phyloP scores from a whole-genome alignment of 2,113 vertebrate species.

The Ceuthmochares aereus region DNA sequence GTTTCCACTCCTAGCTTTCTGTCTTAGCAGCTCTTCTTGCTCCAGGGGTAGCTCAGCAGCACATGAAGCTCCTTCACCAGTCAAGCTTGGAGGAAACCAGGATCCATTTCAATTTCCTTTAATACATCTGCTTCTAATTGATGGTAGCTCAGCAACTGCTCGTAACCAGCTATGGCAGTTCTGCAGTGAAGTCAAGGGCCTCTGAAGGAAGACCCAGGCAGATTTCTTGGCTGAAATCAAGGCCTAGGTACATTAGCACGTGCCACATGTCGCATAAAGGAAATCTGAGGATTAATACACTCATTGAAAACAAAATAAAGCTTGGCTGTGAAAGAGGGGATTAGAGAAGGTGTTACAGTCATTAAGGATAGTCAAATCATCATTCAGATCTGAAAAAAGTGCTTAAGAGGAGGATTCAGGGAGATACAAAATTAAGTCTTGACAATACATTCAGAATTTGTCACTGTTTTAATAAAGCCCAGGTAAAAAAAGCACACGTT shows the following conservation, averaged over 20 bases:
- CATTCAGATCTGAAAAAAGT: neutral
- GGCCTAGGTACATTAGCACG: neutral
- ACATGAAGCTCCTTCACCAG: neutral
- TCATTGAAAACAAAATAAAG: neutral
- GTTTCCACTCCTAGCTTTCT: neutral
- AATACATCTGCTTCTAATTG: neutral
- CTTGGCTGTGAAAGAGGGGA: neutral
- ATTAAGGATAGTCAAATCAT: neutral
- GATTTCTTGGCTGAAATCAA: neutral
- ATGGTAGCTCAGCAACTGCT: neutral
- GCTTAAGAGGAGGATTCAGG: neutral
- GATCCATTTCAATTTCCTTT: neutral
- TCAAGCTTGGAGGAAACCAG: neutral
- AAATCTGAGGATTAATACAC: neutral
- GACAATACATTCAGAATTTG: neutral
- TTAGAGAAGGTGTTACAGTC: neutral
- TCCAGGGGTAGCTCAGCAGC: neutral
- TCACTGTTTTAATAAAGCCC: neutral
- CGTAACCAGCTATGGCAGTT: neutral
- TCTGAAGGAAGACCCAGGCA: neutral
- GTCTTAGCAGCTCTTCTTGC: neutral
- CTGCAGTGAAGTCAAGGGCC: neutral
- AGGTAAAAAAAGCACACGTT: neutral
- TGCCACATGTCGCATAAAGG: neutral
- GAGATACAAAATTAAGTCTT: neutral